These are phyloP conservation scores for Ispidina picta DNA, from an alignment of 2,797 vertebrate genomes.

Conservation along the genomic window DNA sequence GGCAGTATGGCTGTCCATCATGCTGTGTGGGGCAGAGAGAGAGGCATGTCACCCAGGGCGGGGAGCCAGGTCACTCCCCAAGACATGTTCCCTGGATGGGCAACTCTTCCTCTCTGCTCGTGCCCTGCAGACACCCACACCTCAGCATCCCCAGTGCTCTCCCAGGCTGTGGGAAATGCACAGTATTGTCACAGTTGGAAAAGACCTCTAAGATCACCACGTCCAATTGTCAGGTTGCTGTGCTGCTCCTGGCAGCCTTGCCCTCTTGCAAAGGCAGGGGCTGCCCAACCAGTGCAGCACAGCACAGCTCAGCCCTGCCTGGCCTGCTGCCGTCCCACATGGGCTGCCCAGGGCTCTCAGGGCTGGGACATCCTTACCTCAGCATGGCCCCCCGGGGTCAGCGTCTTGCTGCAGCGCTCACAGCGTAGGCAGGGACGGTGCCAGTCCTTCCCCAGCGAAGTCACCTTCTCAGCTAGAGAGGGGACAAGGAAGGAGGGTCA, in stretches of 20 bases:
- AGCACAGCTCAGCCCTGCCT: neutral
- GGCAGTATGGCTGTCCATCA: conserved; percentile 90
- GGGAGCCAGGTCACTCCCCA: neutral
- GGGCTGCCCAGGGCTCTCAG: fast-evolving
- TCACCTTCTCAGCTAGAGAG: conserved; percentile 93
- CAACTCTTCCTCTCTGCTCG: fast-evolving
- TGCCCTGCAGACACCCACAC: neutral
- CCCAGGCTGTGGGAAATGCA: neutral
- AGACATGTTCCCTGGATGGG: fast-evolving
- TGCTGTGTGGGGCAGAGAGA: conserved; percentile 76
- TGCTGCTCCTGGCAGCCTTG: neutral
- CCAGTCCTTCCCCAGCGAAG: conserved; percentile 98
- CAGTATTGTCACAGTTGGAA: too few relatives aligned
- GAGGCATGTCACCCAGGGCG: neutral
- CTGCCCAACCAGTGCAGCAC: fast-evolving
- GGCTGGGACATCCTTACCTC: conserved; percentile 83
- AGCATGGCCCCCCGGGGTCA: conserved; percentile 91
- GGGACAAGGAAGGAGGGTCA: neutral
- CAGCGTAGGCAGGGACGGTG: conserved; percentile 97
- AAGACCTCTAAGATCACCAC: too few relatives aligned
- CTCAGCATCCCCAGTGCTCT: neutral
- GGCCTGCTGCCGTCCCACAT: fast-evolving
- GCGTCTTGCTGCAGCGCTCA: conserved; percentile 94
- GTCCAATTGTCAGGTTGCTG: too few relatives aligned
- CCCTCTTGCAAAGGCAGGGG: neutral